Evolutionary conservation across 2,888 invertebrate species (phyloP).

Genomic region (Cheiracanthium punctorium): DNA sequence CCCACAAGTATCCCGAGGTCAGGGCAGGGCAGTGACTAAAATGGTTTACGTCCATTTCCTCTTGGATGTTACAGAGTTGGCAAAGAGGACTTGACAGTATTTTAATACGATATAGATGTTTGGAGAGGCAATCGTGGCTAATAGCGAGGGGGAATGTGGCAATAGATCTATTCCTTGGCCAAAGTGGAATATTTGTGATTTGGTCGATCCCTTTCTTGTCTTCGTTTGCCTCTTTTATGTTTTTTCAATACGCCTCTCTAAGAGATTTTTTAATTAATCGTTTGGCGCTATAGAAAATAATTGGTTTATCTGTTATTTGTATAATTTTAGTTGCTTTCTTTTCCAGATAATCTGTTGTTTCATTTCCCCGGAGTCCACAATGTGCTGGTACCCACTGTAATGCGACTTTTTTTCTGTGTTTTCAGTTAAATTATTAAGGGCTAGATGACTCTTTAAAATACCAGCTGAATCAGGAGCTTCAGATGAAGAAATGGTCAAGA

Average conservation of each 20-base stretch:
- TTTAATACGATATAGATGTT: too few species aligned
- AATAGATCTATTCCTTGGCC: not conserved
- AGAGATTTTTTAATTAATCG: not conserved
- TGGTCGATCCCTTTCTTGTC: not conserved
- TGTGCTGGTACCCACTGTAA: too few species aligned
- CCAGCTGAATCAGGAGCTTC: not conserved
- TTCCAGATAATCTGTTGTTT: not conserved
- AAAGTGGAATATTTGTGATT: not conserved
- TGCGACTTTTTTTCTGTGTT: not conserved
- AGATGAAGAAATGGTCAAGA: not conserved
- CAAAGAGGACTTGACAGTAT: too few species aligned
- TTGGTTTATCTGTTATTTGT: too few species aligned
- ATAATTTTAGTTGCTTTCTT: not conserved
- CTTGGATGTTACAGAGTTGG: too few species aligned
- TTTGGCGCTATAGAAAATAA: not conserved
- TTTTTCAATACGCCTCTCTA: not conserved
- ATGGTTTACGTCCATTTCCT: not conserved
- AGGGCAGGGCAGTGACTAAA: not conserved
- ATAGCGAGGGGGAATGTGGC: not conserved
- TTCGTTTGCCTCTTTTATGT: too few species aligned
- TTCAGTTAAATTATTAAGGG: not conserved
- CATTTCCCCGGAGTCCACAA: not conserved
- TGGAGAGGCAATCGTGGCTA: too few species aligned
- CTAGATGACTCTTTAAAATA: not conserved
- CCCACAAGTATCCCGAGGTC: not conserved